Evolutionary conservation across 2,888 invertebrate genomes (phyloP).

Genomic region (Alloscopus bannaensis): DNA sequence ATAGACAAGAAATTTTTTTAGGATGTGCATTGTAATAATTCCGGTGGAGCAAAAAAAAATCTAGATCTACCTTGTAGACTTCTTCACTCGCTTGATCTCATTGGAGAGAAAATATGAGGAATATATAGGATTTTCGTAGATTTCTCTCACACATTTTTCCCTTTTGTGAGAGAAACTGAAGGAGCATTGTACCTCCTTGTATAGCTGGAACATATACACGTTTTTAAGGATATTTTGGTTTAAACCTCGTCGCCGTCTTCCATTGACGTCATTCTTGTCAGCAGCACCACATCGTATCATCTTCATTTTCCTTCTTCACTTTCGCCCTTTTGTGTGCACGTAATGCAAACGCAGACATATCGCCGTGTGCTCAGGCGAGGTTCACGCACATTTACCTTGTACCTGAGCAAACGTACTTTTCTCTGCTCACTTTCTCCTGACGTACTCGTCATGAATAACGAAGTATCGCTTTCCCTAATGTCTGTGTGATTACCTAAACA

Average conservation of each 20-base stretch:
- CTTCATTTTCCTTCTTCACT: slow-evolving; percentile 38
- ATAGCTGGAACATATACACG: neutral
- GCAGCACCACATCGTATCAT: slow-evolving; percentile 44
- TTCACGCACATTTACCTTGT: neutral
- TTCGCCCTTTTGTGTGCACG: slow-evolving; percentile 34
- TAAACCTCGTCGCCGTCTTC: slow-evolving; percentile 31
- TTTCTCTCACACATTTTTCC: slow-evolving; percentile 3
- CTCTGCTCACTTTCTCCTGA: too few relatives aligned
- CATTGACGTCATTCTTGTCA: slow-evolving; percentile 65
- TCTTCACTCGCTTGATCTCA: slow-evolving; percentile 19
- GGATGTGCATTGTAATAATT: too few relatives aligned
- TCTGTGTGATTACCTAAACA: too few relatives aligned
- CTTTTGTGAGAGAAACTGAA: too few relatives aligned
- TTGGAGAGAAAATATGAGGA: slow-evolving; percentile 28
- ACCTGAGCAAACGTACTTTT: too few relatives aligned
- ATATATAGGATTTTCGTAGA: neutral
- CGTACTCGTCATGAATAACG: too few relatives aligned
- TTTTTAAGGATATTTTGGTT: slow-evolving; percentile 35
- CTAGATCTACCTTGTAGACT: slow-evolving; percentile 8
- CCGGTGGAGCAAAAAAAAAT: too few relatives aligned
- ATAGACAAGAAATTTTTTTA: too few relatives aligned
- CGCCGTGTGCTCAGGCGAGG: neutral
- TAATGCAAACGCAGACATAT: neutral
- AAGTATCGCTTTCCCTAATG: too few relatives aligned
- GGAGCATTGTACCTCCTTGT: neutral